Conservation (phyloP, 92 coral and sea anemone genomes). For the Bergia sp. region DNA sequence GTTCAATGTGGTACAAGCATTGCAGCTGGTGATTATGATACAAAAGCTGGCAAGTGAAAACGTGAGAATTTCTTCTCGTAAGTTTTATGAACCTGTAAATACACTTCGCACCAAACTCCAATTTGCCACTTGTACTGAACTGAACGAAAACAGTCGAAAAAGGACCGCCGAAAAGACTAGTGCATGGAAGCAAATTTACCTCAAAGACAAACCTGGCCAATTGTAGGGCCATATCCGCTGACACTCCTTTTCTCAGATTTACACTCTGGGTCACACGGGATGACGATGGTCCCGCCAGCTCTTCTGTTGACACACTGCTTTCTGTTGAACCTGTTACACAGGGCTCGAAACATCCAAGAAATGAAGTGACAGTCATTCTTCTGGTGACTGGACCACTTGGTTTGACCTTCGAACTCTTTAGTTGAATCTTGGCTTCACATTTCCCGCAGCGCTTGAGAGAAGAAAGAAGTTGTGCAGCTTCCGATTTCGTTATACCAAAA, state of each 20-base stretch:
- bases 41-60: not conserved
- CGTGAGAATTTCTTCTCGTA: not conserved
- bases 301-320: conserved; percentile 1
- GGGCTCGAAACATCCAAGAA: conserved; percentile 93
- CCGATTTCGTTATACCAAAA: conserved; percentile 84
- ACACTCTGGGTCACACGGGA: conserved; percentile 37
- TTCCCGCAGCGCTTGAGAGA: conserved; percentile 57
- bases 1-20: not conserved
- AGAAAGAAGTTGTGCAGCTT: conserved; percentile 71
- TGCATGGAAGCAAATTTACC: conserved; percentile 47
- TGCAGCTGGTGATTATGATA: not conserved
- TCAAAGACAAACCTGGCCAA: conserved; percentile 79
- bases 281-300: conserved; percentile 62
- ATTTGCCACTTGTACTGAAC: not conserved
- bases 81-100: too few relatives aligned
- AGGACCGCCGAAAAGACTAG: not conserved
- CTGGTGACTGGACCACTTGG: conserved; percentile 29
- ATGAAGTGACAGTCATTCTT: conserved; percentile 70
- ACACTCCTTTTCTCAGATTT: conserved; percentile 71
- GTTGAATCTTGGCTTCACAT: conserved; percentile 29
- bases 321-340: conserved; percentile 31
- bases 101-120: not conserved
- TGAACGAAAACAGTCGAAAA: not conserved
- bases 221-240: conserved; percentile 68
- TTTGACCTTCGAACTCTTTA: conserved; percentile 18